These are phyloP conservation scores for Phaetusa simplex DNA, from an alignment of 2,113 vertebrate genomes.

Conservation along the genomic window DNA sequence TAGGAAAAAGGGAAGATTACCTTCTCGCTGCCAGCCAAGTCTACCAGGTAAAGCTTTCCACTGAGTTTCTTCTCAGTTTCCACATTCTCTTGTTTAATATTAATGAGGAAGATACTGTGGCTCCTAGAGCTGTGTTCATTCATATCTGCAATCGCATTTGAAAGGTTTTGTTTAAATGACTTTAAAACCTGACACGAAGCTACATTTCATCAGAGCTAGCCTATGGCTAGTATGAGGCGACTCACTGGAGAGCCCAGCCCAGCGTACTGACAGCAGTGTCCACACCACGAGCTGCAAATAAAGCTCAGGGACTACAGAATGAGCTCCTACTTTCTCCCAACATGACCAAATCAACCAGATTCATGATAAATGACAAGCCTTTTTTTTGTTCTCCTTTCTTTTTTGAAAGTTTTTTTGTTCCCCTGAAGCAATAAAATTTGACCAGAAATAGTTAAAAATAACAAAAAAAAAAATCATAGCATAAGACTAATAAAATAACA, in stretches of 20 bases:
- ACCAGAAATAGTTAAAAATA: not conserved
- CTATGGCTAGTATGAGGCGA: not conserved
- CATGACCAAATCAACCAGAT: not conserved
- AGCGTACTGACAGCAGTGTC: not conserved
- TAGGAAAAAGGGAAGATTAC: conserved; percentile 57
- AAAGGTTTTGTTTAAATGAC: not conserved
- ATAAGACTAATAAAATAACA: not conserved
- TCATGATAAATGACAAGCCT: not conserved
- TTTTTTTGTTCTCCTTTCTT: too few relatives aligned
- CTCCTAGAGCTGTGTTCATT: conserved; percentile 98
- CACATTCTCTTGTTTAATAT: conserved; percentile 96
- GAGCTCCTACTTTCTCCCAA: not conserved
- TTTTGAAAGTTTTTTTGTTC: not conserved
- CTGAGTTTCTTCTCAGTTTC: conserved; percentile 95
- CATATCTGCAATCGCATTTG: conserved; percentile 84
- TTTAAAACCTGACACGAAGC: not conserved
- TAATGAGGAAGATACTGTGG: conserved; percentile 96
- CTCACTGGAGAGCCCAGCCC: not conserved
- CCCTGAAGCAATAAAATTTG: not conserved
- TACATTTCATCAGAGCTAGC: not conserved
- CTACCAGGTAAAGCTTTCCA: conserved; percentile 95
- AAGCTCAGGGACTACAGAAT: not conserved
- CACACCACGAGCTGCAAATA: not conserved
- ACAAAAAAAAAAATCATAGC: not conserved
- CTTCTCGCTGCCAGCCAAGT: conserved; percentile 97